Evolutionary conservation across 2,113 vertebrate species (phyloP).

Genomic region (Lontra canadensis): DNA sequence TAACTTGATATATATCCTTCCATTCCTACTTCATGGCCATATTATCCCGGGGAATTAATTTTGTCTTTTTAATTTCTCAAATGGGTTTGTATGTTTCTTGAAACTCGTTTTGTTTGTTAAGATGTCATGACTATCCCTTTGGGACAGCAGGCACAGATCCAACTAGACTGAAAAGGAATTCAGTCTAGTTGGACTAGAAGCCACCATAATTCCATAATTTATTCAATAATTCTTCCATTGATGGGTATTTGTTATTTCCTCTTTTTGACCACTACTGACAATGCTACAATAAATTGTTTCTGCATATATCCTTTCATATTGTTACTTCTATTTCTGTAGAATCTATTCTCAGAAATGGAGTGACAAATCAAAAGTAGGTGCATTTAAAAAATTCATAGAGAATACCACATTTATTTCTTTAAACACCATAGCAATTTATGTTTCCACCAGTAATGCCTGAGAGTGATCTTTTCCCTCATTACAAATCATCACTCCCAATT

Average conservation of each 20-base stretch:
- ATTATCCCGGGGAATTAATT: neutral
- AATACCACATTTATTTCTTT: neutral
- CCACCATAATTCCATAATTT: neutral
- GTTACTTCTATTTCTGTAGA: neutral
- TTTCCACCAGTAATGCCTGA: neutral
- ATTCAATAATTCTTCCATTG: neutral
- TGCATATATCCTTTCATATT: neutral
- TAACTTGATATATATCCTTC: neutral
- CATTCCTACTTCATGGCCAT: neutral
- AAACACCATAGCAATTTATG: neutral
- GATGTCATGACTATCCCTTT: neutral
- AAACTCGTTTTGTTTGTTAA: conserved; percentile 36
- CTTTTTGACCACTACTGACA: neutral
- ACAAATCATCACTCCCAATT: conserved; percentile 10
- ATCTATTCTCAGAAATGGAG: neutral
- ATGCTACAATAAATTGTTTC: neutral
- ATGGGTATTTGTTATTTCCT: neutral
- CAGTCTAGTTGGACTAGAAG: neutral
- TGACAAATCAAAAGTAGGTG: neutral
- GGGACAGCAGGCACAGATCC: neutral
- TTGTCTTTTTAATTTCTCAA: neutral
- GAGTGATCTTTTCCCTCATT: neutral
- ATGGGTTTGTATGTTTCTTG: neutral
- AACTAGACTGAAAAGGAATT: conserved; percentile 4
- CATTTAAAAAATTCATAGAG: neutral